A percentile compares a stretch with the other conserved stretches of the same genome.
Evolutionary conservation across 2,888 invertebrate species (phyloP).

Genomic region (Cheilosia vulpina): DNA sequence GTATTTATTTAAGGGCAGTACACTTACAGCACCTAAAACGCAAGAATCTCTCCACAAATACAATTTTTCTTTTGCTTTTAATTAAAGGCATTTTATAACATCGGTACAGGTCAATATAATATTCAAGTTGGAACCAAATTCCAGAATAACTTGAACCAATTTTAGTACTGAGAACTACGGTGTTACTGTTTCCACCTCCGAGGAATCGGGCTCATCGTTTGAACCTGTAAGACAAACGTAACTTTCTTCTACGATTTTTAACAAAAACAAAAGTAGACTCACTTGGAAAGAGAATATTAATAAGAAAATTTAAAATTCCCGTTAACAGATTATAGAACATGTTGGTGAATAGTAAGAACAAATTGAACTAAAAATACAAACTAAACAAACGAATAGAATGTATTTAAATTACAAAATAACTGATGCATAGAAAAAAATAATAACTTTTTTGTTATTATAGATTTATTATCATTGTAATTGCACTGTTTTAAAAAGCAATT

Average conservation of each 20-base stretch:
- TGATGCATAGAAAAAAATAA: constrained; percentile 13
- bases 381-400: not conserved
- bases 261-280: not conserved
- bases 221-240: constrained; percentile 37
- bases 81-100: no score
- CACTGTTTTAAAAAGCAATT: constrained; percentile 11
- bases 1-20: no score
- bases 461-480: constrained; percentile 33
- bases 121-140: not conserved
- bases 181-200: constrained; percentile 65
- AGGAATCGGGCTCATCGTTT: constrained; percentile 63
- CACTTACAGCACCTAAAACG: no score
- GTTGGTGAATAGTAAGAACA: not conserved
- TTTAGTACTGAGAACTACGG: not conserved
- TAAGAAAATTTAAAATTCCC: constrained; percentile 61
- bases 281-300: constrained; percentile 60
- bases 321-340: constrained; percentile 59
- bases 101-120: not conserved
- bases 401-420: not conserved
- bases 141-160: not conserved
- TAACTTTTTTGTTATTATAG: not conserved
- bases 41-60: no score
- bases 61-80: no score
- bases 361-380: not conserved
- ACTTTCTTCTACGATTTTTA: not conserved